Conservation (phyloP, 2,113 vertebrate species). For the Pseudois nayaur region DNA sequence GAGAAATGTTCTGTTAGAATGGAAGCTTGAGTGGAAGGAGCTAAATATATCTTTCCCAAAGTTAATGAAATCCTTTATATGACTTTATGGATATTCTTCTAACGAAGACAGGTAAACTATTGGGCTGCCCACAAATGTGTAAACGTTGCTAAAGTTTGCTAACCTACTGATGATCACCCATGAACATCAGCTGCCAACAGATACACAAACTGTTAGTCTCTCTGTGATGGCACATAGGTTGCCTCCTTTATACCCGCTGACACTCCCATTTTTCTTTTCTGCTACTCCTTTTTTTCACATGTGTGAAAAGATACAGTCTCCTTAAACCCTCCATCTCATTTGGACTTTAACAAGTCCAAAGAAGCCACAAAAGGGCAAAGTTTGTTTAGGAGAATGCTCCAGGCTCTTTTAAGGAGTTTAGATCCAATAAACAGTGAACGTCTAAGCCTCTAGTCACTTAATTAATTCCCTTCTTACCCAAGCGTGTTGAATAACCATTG, state of each 20-base stretch:
- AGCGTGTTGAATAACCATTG: slow-evolving; percentile 42
- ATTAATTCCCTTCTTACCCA: slow-evolving; percentile 58
- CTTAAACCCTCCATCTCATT: slow-evolving; percentile 5
- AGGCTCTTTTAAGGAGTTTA: slow-evolving; percentile 60
- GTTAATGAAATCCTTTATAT: background rate
- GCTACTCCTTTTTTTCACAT: background rate
- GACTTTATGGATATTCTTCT: background rate
- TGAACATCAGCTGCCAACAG: background rate
- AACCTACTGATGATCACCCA: background rate
- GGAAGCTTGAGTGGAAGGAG: background rate
- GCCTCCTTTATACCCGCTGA: background rate
- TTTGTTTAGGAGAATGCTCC: slow-evolving; percentile 57
- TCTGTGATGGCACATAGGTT: background rate
- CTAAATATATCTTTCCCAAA: background rate
- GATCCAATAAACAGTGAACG: slow-evolving; percentile 53
- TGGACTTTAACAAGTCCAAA: background rate
- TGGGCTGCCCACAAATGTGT: background rate
- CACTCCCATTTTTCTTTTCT: background rate
- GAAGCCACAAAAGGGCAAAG: background rate
- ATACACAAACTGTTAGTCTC: background rate
- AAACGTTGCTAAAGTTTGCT: background rate
- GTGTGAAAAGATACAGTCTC: slow-evolving; percentile 3
- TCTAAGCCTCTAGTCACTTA: slow-evolving; percentile 62
- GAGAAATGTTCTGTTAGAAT: background rate
- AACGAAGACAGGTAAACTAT: background rate